Conservation (phyloP, 2,113 vertebrate genomes). For the Phyllostomus discolor region DNA sequence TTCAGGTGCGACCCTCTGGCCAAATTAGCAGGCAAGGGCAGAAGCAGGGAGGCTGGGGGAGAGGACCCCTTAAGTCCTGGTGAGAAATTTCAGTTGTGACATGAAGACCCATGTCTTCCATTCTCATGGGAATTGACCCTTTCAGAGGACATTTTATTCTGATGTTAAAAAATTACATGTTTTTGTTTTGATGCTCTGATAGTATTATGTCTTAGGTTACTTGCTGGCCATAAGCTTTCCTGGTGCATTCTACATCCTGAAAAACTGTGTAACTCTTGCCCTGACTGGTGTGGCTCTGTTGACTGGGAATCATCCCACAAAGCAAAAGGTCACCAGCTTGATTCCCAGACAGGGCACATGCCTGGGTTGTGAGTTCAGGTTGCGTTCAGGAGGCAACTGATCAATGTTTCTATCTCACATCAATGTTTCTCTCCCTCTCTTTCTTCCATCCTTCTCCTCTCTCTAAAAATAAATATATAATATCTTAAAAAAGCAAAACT, state of each 20-base stretch:
- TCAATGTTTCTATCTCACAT: too few species aligned
- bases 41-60: background rate
- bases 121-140: background rate
- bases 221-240: background rate
- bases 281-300: too few species aligned
- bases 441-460: too few species aligned
- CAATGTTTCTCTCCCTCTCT: too few species aligned
- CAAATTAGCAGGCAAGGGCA: background rate
- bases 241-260: background rate
- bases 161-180: background rate
- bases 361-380: too few species aligned
- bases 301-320: too few species aligned
- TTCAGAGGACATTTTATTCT: background rate
- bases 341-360: too few species aligned
- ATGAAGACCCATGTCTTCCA: background rate
- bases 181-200: background rate
- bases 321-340: too few species aligned
- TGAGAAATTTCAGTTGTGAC: background rate
- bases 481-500: too few species aligned
- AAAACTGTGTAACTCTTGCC: background rate
- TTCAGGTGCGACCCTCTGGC: background rate
- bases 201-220: background rate
- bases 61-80: background rate
- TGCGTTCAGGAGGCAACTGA: too few species aligned
- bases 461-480: too few species aligned